Conservation (phyloP, 2,888 invertebrate species). For the Seira sanloemensis region DNA sequence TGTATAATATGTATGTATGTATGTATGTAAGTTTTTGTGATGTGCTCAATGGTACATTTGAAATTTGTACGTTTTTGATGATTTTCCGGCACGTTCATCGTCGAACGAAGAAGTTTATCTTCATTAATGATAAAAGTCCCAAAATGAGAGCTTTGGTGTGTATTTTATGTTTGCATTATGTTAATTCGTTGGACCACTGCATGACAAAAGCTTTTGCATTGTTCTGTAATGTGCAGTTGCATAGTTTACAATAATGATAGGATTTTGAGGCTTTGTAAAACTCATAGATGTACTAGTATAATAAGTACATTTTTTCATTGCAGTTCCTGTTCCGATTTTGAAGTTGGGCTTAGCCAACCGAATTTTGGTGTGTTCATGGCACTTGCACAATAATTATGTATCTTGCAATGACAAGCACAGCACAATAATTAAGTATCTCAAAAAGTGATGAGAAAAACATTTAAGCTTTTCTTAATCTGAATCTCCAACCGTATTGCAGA, state of each 20-base stretch:
- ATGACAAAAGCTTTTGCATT: not conserved
- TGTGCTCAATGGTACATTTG: not conserved
- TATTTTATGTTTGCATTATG: not conserved
- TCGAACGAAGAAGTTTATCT: not conserved
- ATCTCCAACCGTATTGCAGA: no score
- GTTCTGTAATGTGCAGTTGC: no score
- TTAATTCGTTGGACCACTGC: not conserved
- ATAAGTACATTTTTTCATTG: no score
- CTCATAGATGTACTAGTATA: not conserved
- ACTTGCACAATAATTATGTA: no score
- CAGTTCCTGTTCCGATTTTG: not conserved
- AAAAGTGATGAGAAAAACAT: no score
- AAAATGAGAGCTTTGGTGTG: not conserved
- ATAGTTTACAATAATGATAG: not conserved
- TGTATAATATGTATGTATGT: no score
- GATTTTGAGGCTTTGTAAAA: not conserved
- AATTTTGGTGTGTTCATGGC: no score
- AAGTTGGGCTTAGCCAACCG: no score
- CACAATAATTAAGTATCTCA: no score
- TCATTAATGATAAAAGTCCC: not conserved
- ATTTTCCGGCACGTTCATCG: not conserved
- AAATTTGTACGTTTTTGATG: not conserved
- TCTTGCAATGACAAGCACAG: no score
- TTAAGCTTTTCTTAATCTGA: no score
- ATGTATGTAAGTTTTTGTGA: no score